Evolutionary conservation across 2,888 invertebrate species (phyloP), one percentile per base, ranked within the genome.

Genomic region (Apamea monoglypha): DNA sequence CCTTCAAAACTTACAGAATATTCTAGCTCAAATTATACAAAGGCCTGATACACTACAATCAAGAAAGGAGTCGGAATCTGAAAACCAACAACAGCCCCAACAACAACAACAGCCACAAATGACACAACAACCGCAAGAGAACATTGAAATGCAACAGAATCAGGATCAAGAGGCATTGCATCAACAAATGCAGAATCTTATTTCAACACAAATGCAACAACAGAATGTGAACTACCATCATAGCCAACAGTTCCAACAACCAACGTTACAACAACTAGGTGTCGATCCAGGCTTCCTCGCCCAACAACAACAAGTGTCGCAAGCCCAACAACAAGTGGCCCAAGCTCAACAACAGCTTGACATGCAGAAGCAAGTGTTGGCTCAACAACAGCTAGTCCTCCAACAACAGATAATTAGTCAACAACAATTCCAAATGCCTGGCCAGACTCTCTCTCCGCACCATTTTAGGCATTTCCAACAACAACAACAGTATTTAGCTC

Each of bases 401-500:
- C 97, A 97, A 85, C 97, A 97, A 81, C 97, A 97, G 86, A 91
- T 96, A 91, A 92, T 96, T 63, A 89, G 94, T 29, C 96, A 97
- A 84, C 96, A 96, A 84, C 96, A 95, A 61, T 83, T 95, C 74
- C 95, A 95, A 76, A 93, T 95, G 90, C 96, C 96, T 1, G 97
- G 97, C 0, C 97, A 97, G 83, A 97, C 96, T 2, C 88, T 97
- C 2, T 97, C 94, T 82, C 97, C 94, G 47, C 97, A 95, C 69
- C 96, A 95, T 76, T 94, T 96, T 29, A 92, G 96, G 56, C 95
- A 95, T 76, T 91, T 96, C 56, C 90, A 90, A 36, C 96, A 96
- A 86, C 96, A 96, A 68, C 97, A 97, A 80, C 97, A 97, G 87
- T 97, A 96, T 87, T 92, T 97, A 75, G 95, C 96, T 0, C 97